Evolutionary conservation across 1,140 invertebrate genomes (phyloP).

Genomic region (Pogonomyrmex californicus): DNA sequence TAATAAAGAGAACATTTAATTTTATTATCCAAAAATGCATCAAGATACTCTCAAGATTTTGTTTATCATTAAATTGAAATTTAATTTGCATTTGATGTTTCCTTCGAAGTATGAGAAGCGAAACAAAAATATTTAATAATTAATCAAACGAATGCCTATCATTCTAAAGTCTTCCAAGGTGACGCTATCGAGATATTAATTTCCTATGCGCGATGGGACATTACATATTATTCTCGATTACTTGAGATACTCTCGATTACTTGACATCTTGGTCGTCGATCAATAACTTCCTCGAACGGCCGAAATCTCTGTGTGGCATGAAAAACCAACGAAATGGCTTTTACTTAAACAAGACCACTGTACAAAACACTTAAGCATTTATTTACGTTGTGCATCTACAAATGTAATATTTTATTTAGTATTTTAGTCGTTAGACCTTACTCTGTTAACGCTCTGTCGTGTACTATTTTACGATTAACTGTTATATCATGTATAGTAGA

Average conservation of each 20-base stretch:
- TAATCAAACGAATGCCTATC: constrained; percentile 71
- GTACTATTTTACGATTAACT: constrained; percentile 85
- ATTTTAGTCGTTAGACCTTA: constrained; percentile 70
- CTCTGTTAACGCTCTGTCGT: constrained; percentile 78
- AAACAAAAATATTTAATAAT: constrained; percentile 11
- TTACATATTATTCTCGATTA: constrained; percentile 29
- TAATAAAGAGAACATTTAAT: background rate
- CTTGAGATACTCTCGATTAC: background rate
- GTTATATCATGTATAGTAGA: constrained; percentile 86
- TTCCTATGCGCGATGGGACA: background rate
- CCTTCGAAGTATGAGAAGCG: background rate
- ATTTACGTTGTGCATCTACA: constrained; percentile 85
- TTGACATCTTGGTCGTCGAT: constrained; percentile 6
- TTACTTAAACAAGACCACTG: constrained; percentile 84
- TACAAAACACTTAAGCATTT: constrained; percentile 86
- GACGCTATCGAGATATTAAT: background rate
- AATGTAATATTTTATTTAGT: constrained; percentile 86
- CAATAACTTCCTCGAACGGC: constrained; percentile 35
- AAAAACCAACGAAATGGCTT: constrained; percentile 74
- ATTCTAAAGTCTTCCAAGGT: constrained; percentile 67
- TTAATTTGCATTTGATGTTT: background rate
- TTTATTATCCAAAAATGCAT: background rate
- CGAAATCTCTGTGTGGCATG: constrained; percentile 1
- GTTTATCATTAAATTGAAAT: background rate
- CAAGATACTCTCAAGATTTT: background rate